Conservation (phyloP, 2,113 vertebrate genomes). For the Pungitius pungitius region DNA sequence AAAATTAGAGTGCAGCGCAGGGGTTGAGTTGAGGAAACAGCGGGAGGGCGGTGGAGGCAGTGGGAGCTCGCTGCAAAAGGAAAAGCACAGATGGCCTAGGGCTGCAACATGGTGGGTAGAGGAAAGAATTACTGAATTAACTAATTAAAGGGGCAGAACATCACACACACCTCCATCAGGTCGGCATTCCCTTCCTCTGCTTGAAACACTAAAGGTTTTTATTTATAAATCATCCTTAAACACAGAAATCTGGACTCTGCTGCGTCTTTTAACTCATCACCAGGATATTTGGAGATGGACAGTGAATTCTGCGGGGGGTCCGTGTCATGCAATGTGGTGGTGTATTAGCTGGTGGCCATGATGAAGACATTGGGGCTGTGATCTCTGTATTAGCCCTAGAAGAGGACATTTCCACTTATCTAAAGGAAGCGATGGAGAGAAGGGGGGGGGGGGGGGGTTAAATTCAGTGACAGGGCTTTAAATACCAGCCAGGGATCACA, state of each 20-base stretch:
- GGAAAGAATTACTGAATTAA: slow-evolving; percentile 62
- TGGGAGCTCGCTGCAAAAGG: slow-evolving; percentile 48
- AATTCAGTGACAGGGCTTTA: slow-evolving; percentile 81
- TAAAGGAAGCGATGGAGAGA: slow-evolving; percentile 63
- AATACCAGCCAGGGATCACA: slow-evolving; percentile 80
- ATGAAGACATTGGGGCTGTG: slow-evolving; percentile 54
- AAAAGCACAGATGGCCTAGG: slow-evolving; percentile 59
- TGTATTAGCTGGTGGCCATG: slow-evolving; percentile 33
- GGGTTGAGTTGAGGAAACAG: slow-evolving; percentile 36
- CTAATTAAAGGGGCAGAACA: slow-evolving; percentile 64
- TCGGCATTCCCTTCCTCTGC: slow-evolving; percentile 21
- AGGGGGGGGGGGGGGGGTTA: slow-evolving; percentile 76
- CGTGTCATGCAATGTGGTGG: slow-evolving; percentile 32
- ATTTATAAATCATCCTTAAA: slow-evolving; percentile 18
- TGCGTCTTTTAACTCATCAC: slow-evolving; percentile 10
- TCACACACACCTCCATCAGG: slow-evolving; percentile 53
- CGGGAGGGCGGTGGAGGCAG: slow-evolving; percentile 7
- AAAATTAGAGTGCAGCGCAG: slow-evolving; percentile 34
- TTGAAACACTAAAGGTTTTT: slow-evolving; percentile 22
- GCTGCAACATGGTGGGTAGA: slow-evolving; percentile 49
- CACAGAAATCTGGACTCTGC: not conserved
- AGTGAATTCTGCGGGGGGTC: slow-evolving; percentile 23
- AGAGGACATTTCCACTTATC: slow-evolving; percentile 74
- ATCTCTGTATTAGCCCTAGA: slow-evolving; percentile 67
- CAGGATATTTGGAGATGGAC: slow-evolving; percentile 4